Conservation (phyloP, 2,888 invertebrate species). For the Aleiodes leptofemur region DNA sequence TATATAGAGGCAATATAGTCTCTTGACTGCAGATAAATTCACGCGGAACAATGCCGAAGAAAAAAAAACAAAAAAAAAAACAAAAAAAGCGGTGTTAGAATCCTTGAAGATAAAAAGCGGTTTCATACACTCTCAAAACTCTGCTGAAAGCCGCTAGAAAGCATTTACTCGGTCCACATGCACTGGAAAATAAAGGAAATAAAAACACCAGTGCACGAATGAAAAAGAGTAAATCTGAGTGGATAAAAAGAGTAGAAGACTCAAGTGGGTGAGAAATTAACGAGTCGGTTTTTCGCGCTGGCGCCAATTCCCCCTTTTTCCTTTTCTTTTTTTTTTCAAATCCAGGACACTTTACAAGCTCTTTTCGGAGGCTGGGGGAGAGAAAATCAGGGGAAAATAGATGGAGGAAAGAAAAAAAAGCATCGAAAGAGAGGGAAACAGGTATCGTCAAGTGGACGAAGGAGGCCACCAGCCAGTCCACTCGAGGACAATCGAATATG, state of each 20-base stretch:
- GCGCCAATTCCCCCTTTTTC: constrained; percentile 41
- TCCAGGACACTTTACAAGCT: constrained; percentile 26
- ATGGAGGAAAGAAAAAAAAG: no score
- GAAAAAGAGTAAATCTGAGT: constrained; percentile 6
- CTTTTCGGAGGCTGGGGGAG: constrained; percentile 17
- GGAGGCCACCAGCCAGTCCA: not conserved
- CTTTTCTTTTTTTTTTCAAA: no score
- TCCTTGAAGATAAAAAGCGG: no score
- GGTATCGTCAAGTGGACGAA: constrained; percentile 8
- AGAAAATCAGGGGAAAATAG: no score
- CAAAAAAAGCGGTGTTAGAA: not conserved
- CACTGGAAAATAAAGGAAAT: not conserved
- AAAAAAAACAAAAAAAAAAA: not conserved
- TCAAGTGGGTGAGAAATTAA: constrained; percentile 45
- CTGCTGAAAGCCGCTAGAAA: constrained; percentile 3
- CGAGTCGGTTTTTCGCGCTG: constrained; percentile 44
- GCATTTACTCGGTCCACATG: constrained; percentile 14
- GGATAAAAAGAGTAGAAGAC: constrained; percentile 9
- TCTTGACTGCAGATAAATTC: constrained; percentile 12
- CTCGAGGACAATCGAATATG: constrained; percentile 25
- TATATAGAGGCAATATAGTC: not conserved
- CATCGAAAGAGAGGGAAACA: not conserved
- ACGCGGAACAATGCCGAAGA: not conserved
- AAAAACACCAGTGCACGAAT: not conserved
- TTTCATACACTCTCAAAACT: constrained; percentile 3